phyloP scores from a whole-genome alignment of 2,797 vertebrate species.

The Erpetoichthys calabaricus region DNA sequence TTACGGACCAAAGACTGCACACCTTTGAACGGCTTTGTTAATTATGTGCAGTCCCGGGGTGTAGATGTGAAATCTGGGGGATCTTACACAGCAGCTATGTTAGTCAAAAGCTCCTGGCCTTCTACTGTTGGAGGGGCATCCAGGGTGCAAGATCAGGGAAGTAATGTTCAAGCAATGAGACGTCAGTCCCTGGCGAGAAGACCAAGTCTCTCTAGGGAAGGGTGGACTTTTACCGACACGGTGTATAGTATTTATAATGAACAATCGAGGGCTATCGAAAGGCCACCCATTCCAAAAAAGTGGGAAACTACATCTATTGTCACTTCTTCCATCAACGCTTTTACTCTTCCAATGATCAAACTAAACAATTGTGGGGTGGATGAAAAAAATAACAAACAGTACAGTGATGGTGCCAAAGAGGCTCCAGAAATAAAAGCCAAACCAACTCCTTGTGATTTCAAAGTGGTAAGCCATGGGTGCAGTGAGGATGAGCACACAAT shows the following conservation, averaged over 20 bases:
- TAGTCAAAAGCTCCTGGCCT: slow-evolving; percentile 68
- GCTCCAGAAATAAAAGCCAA: slow-evolving; percentile 19
- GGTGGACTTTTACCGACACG: slow-evolving; percentile 64
- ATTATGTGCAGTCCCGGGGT: slow-evolving; percentile 63
- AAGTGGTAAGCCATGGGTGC: slow-evolving; percentile 19
- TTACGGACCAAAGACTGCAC: slow-evolving; percentile 69
- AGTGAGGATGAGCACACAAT: slow-evolving; percentile 14
- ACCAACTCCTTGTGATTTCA: slow-evolving; percentile 12
- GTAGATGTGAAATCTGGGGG: slow-evolving; percentile 51
- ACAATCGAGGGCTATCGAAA: slow-evolving; percentile 43
- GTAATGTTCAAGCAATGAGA: slow-evolving; percentile 27
- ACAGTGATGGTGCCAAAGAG: slow-evolving; percentile 26
- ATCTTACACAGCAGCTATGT: slow-evolving; percentile 39
- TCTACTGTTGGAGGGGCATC: slow-evolving; percentile 39
- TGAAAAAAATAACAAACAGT: slow-evolving; percentile 31
- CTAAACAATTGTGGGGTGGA: slow-evolving; percentile 64
- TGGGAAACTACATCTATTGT: slow-evolving; percentile 74
- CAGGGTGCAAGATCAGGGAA: slow-evolving; percentile 26
- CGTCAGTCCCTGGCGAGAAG: slow-evolving; percentile 38
- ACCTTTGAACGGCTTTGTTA: slow-evolving; percentile 78
- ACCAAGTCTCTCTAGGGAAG: slow-evolving; percentile 44
- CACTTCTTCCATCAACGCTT: slow-evolving; percentile 74
- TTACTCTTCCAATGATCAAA: slow-evolving; percentile 75
- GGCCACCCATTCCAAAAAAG: slow-evolving; percentile 37
- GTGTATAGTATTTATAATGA: slow-evolving; percentile 85